A percentile compares a stretch with the other conserved stretches of the same genome.
Conservation (phyloP, 1,140 invertebrate species). For the Pinna nobilis region DNA sequence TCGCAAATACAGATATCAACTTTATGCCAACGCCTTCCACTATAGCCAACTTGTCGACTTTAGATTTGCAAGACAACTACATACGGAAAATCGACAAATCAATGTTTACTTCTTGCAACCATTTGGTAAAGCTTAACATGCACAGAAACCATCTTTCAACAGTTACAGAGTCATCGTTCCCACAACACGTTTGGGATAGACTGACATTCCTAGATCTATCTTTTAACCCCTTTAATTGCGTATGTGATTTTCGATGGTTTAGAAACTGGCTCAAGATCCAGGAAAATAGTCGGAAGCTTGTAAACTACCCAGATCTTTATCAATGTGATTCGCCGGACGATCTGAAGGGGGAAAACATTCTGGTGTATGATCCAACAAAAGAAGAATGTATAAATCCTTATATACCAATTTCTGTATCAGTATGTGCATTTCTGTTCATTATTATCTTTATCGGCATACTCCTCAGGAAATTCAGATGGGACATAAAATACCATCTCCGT, state of each 20-base stretch:
- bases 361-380: neutral
- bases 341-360: neutral
- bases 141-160: neutral
- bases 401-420: neutral
- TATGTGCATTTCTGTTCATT: neutral
- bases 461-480: conserved; percentile 1
- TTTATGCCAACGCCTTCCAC: neutral
- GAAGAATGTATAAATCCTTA: neutral
- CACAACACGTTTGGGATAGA: neutral
- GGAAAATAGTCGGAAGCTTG: neutral
- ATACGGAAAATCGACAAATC: neutral
- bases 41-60: neutral
- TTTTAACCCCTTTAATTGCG: conserved; percentile 12
- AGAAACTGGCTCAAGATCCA: neutral
- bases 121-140: neutral
- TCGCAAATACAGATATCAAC: neutral
- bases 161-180: neutral
- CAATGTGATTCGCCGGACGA: neutral
- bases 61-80: conserved; percentile 15
- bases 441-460: neutral
- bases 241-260: neutral
- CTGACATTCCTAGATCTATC: conserved; percentile 8
- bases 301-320: neutral
- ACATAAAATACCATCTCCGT: conserved; percentile 13
- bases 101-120: neutral